Evolutionary conservation across 2,888 invertebrate genomes (phyloP).

Genomic region (Biston betularia): DNA sequence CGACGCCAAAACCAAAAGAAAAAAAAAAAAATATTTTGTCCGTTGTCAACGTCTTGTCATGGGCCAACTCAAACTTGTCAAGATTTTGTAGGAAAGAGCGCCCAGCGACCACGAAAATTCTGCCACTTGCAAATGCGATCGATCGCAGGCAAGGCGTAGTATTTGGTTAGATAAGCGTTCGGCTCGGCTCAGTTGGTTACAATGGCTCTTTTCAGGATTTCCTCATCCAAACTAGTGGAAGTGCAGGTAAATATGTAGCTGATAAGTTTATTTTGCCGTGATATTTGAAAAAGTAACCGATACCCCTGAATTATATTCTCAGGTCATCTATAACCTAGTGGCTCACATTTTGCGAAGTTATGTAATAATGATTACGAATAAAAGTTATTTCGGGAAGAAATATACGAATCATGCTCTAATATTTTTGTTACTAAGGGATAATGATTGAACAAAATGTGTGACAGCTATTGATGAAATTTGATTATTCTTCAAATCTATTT

Average conservation of each 20-base stretch:
- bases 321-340: constrained; percentile 60
- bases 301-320: background rate
- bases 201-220: constrained; percentile 90
- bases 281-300: background rate
- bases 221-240: constrained; percentile 87
- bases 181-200: constrained; percentile 68
- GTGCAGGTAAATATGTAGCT: constrained; percentile 82
- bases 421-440: background rate
- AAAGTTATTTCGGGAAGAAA: constrained; percentile 53
- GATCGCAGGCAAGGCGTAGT: constrained; percentile 64
- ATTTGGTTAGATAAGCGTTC: constrained; percentile 62
- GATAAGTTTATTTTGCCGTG: constrained; percentile 2
- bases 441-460: background rate
- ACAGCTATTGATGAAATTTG: background rate
- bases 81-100: background rate
- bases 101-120: background rate
- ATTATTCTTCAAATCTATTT: too few species aligned
- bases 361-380: constrained; percentile 68
- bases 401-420: background rate
- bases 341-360: constrained; percentile 63
- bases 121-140: constrained; percentile 68
- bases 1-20: too few species aligned
- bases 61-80: background rate
- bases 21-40: too few species aligned
- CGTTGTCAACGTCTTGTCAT: background rate